Evolutionary conservation across 2,888 invertebrate species (phyloP), one percentile per base, ranked within the genome.

Genomic region (Liopterus haemorrhoidalis): DNA sequence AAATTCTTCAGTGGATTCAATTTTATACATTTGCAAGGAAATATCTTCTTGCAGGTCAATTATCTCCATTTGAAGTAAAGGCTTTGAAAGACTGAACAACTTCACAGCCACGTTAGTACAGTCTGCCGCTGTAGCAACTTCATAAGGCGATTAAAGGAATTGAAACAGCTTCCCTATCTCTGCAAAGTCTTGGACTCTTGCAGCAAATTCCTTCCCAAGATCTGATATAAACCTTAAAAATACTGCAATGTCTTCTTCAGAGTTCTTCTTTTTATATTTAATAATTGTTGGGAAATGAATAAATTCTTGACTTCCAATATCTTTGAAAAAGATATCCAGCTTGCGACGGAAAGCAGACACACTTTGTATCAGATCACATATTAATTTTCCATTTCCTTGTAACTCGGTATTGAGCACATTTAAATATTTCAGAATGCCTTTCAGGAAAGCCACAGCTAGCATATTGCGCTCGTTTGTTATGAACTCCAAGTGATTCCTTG

Each of bases 251-350:
- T 57, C 54, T 58, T 56, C 52, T 57, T 56, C 55, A 56, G 50
- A 54, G 48, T 54, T 54, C 37, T 51, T 46, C 44, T 55, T 54
- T 30, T n/a, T n/a, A n/a, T n/a, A n/a, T n/a, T n/a, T n/a, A n/a
- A 58, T 52, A 58, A 58, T 48, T 53, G 53, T 54, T 48, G 53
- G 54, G 49, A 57, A 56, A 52, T 57, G 44, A 56, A 50, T 48
- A 45, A 49, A 49, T 48, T 51, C 45, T 51, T 47, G 48, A n/a
- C n/a, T n/a, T n/a, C n/a, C n/a, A n/a, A n/a, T n/a, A n/a, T n/a
- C n/a, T n/a, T n/a, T n/a, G n/a, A n/a, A n/a, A n/a, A n/a, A n/a
- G 37, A 52, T 54, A 54, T 49, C 53, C 46, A 50, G 46, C 42
- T 54, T 54, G 36, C 39, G 46, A 49, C 41, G 50, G 47, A 53